These are phyloP conservation scores for Pteria penguin DNA, from an alignment of 2,888 invertebrate genomes.

Conservation along the genomic window DNA sequence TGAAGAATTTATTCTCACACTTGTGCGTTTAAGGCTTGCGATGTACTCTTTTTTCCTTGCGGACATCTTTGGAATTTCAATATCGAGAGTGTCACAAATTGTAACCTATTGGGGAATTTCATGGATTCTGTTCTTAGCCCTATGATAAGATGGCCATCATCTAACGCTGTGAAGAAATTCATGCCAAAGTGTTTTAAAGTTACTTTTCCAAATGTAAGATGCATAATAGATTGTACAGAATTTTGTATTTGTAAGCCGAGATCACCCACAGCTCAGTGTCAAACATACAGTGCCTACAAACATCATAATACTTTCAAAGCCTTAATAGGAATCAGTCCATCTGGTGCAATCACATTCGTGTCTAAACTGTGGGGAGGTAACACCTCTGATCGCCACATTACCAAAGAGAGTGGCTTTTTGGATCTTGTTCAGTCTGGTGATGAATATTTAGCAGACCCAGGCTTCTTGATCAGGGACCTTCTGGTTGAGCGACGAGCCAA, in stretches of 20 bases:
- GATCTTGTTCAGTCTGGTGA: too few species aligned
- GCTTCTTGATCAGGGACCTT: too few species aligned
- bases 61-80: too few species aligned
- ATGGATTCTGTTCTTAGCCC: background rate
- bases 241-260: background rate
- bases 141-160: background rate
- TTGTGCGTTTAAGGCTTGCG: constrained; percentile 1
- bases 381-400: too few species aligned
- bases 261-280: constrained; percentile 2
- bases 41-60: background rate
- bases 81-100: constrained; percentile 15
- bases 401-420: too few species aligned
- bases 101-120: background rate
- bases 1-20: constrained; percentile 14
- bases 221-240: constrained; percentile 12
- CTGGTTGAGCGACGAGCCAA: too few species aligned
- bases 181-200: background rate
- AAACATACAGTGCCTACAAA: constrained; percentile 9
- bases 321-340: constrained; percentile 8
- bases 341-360: constrained; percentile 10
- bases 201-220: background rate
- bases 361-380: constrained; percentile 10
- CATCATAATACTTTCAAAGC: constrained; percentile 16
- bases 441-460: too few species aligned
- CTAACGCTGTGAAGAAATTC: background rate